Evolutionary conservation across 2,888 invertebrate genomes (phyloP), one percentile per base, ranked within the genome.

Genomic region (Nomada lathburiana): DNA sequence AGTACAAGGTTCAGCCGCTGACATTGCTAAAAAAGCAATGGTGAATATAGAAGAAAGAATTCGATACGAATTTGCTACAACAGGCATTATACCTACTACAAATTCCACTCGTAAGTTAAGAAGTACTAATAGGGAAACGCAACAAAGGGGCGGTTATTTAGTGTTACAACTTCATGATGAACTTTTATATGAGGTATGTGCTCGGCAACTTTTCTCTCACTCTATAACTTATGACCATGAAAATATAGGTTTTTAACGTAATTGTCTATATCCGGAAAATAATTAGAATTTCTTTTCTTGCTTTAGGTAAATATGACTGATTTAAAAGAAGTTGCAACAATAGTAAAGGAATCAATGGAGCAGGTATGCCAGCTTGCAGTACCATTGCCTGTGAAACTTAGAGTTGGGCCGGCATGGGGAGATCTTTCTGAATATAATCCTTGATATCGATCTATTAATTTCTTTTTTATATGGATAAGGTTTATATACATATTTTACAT

Each of bases 1-100:
- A 18, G 97, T 99, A 70, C 99, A 99, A 94, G 99, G 99, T 0
- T 98, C 99, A 0, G 99, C 99, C 0, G 98, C 99, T 0, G 99
- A 99, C 94, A 96, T 99, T 62, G 97, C 98, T 0, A 99, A 99
- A 94, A 96, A 95, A 76, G 98, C 99, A 0, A 98, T 99, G 96
- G 95, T 98, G 44, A 94, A 95, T 67, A 96, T 99, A 89, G 97
- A 98, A 88, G 94, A 94, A 16, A 93, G 95, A 92, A 92, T 96
- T 89, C 84, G 93, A 85, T 71, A 94, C 90, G 87, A 93, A 90
- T 95, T 95, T 94, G 89, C 93, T 79, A 80, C 87, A 52, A 77
- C 88, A 10, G 76, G 90, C 26, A 84, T 92, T 44, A 81, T 93
- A 64, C 88, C 92, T 50, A 86, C 88, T 16, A 67, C 85, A 67